phyloP scores from a whole-genome alignment of 2,797 vertebrate species.

The Cynodonichthys magdalenae region DNA sequence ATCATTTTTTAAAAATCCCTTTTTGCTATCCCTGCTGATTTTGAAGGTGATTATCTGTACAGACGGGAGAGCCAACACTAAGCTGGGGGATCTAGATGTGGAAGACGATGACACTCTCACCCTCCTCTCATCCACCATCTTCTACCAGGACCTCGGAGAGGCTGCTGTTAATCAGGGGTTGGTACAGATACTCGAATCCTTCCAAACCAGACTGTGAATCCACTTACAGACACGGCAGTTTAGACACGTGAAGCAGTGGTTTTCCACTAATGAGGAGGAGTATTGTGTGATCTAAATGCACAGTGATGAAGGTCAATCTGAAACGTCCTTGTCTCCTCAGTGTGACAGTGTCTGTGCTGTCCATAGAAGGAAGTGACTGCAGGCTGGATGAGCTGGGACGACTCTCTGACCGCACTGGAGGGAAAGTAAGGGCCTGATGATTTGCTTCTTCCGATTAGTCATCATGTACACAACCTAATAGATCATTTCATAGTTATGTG shows the following conservation, averaged over 20 bases:
- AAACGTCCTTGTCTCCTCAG: slow-evolving; percentile 53
- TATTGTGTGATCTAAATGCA: slow-evolving; percentile 3
- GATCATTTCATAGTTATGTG: too few species aligned
- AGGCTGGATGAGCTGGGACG: slow-evolving; percentile 79
- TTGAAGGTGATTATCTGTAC: slow-evolving; percentile 82
- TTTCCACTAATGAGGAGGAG: neutral
- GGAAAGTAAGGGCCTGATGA: slow-evolving; percentile 62
- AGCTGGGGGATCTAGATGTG: slow-evolving; percentile 75
- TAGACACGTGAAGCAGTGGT: neutral
- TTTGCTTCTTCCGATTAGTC: too few species aligned
- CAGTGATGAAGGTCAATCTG: slow-evolving; percentile 23
- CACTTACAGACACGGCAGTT: neutral
- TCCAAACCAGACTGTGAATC: neutral
- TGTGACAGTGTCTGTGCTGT: slow-evolving; percentile 79
- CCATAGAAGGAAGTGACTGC: slow-evolving; percentile 81
- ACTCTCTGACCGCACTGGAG: slow-evolving; percentile 78
- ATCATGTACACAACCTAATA: too few species aligned
- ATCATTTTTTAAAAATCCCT: neutral
- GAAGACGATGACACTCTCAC: slow-evolving; percentile 66
- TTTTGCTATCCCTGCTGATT: slow-evolving; percentile 38
- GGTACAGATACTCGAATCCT: slow-evolving; percentile 13
- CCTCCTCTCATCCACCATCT: slow-evolving; percentile 78
- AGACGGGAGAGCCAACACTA: slow-evolving; percentile 80
- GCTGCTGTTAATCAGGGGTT: slow-evolving; percentile 73
- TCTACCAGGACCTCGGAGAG: slow-evolving; percentile 80